Evolutionary conservation across 1,140 invertebrate genomes (phyloP).

Genomic region (Brachionus sp.): DNA sequence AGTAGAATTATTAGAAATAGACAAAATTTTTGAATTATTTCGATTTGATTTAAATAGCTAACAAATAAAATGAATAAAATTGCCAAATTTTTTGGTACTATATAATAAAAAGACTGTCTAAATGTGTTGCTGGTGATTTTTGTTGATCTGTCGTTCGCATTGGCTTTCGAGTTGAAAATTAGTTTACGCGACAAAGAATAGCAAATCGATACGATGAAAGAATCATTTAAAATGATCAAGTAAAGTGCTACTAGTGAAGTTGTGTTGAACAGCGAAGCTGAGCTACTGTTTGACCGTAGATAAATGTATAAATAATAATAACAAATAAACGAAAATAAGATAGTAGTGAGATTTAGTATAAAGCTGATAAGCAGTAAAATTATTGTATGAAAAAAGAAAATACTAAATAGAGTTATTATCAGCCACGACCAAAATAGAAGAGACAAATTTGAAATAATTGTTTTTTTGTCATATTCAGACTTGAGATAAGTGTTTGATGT

Average conservation of each 20-base stretch:
- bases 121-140: neutral
- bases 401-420: neutral
- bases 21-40: constrained; percentile 29
- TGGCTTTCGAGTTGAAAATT: neutral
- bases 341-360: neutral
- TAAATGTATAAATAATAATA: neutral
- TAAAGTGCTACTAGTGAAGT: neutral
- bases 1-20: neutral
- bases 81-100: neutral
- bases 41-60: constrained; percentile 31
- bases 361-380: neutral
- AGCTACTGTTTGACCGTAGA: neutral
- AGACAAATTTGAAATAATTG: neutral
- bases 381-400: constrained; percentile 29
- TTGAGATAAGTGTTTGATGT: neutral
- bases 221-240: constrained; percentile 10
- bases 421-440: neutral
- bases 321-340: neutral
- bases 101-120: neutral
- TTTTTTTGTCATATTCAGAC: neutral
- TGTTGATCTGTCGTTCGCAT: neutral
- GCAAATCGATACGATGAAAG: neutral
- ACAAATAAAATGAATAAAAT: constrained; percentile 25
- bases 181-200: neutral
- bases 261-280: neutral